phyloP scores from a whole-genome alignment of 2,797 vertebrate species.

The Enteromius paludinosus region DNA sequence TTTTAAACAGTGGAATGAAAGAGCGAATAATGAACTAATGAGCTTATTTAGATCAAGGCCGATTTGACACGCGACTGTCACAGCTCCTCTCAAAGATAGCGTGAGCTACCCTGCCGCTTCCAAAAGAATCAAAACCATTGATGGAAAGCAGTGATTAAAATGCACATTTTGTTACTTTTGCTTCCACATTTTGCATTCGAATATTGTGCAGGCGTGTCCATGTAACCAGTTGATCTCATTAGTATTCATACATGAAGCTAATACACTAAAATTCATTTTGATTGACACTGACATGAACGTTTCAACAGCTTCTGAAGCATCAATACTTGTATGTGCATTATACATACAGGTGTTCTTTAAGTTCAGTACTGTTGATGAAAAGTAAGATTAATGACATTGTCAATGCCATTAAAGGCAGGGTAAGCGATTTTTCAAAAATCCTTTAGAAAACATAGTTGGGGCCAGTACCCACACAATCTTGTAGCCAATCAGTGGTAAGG shows the following conservation, averaged over 20 bases:
- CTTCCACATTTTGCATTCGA: constrained; percentile 51
- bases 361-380: background rate
- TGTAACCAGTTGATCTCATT: background rate
- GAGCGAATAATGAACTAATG: constrained; percentile 43
- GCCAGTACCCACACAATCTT: too few relatives aligned
- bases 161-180: constrained; percentile 56
- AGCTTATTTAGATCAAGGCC: constrained; percentile 34
- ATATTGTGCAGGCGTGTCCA: constrained; percentile 42
- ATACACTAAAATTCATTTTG: background rate
- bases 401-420: background rate
- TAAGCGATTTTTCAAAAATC: too few relatives aligned
- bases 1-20: constrained; percentile 6
- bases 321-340: background rate
- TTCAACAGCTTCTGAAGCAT: background rate
- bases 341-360: background rate
- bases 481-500: too few relatives aligned
- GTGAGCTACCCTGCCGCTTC: constrained; percentile 3
- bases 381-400: background rate
- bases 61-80: constrained; percentile 43
- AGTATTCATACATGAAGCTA: background rate
- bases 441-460: too few relatives aligned
- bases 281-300: background rate
- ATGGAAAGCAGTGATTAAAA: constrained; percentile 69
- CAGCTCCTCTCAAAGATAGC: constrained; percentile 5
- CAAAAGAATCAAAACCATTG: constrained; percentile 48